phyloP scores from a whole-genome alignment of 2,113 vertebrate species.

The Promerops cafer region DNA sequence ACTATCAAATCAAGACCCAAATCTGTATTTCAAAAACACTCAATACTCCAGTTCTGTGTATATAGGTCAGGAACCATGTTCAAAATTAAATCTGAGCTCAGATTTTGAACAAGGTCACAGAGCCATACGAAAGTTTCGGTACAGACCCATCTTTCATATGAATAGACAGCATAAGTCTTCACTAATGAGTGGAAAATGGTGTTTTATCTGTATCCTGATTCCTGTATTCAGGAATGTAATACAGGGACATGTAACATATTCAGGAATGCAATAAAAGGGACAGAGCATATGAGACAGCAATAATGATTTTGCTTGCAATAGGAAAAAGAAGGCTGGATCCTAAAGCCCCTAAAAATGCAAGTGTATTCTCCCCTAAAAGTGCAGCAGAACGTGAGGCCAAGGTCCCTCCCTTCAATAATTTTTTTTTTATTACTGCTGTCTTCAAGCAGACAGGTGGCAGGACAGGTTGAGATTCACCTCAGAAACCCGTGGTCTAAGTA shows the following conservation, averaged over 20 bases:
- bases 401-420: not conserved
- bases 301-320: not conserved
- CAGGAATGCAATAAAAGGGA: not conserved
- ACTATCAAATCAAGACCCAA: not conserved
- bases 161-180: not conserved
- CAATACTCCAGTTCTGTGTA: not conserved
- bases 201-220: not conserved
- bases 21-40: not conserved
- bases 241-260: not conserved
- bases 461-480: conserved; percentile 33
- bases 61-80: not conserved
- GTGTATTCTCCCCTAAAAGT: not conserved
- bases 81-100: not conserved
- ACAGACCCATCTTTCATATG: not conserved
- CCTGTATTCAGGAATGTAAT: not conserved
- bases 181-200: not conserved
- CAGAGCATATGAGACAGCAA: not conserved
- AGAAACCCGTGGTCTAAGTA: not conserved
- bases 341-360: not conserved
- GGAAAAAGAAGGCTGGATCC: not conserved
- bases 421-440: not conserved
- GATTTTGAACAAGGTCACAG: not conserved
- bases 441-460: not conserved
- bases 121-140: not conserved
- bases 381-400: not conserved